Conservation (phyloP, 2,888 invertebrate species). For the Gastracanthus pulcherrimus region DNA sequence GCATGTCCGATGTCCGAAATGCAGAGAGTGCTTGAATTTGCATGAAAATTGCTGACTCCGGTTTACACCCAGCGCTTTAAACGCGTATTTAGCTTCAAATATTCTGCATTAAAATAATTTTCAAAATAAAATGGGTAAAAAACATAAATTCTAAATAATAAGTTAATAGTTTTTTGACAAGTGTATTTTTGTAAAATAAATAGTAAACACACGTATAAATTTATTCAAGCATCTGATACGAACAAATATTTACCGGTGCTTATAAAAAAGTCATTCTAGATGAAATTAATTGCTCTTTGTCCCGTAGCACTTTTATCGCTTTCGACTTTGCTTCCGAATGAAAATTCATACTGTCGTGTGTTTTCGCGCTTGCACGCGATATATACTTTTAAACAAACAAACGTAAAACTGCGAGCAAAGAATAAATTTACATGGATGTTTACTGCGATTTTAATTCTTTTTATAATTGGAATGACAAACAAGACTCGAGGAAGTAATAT, state of each 20-base stretch:
- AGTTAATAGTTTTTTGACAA: too few relatives aligned
- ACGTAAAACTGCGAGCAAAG: too few relatives aligned
- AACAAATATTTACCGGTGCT: too few relatives aligned
- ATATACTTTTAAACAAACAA: background rate
- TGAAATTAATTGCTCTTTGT: background rate
- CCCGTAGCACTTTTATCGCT: background rate
- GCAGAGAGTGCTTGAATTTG: constrained; percentile 1
- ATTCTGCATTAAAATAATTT: background rate
- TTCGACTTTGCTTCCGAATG: background rate
- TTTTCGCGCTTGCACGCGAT: background rate
- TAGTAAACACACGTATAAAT: background rate
- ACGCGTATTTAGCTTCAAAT: background rate
- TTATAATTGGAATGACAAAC: background rate
- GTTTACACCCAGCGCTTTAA: background rate
- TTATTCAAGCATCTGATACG: too few relatives aligned
- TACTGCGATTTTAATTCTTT: background rate
- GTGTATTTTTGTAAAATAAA: background rate
- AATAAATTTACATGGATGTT: constrained; percentile 8
- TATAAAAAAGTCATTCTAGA: background rate
- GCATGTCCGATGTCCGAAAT: background rate
- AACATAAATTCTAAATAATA: too few relatives aligned
- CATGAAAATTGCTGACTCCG: constrained; percentile 3
- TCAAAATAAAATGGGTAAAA: background rate
- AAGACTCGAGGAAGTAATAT: background rate
- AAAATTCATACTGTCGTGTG: background rate